These are phyloP conservation scores for Centropyge bicolor DNA, from an alignment of 2,797 vertebrate species.

Conservation along the genomic window DNA sequence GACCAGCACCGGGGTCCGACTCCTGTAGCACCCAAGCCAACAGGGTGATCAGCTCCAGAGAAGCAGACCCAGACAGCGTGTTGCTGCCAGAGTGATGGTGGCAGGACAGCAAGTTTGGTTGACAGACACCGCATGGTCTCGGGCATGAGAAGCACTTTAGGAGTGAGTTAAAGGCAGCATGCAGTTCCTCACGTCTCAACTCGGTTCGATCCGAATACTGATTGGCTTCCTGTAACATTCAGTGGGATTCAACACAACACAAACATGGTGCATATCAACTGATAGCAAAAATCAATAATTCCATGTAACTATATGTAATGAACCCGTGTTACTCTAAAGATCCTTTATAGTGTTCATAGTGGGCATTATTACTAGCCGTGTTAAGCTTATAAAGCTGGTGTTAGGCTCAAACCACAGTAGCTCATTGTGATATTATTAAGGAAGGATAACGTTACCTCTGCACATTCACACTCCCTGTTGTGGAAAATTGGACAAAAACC, in stretches of 20 bases:
- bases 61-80: conserved; percentile 58
- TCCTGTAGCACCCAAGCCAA: conserved; percentile 54
- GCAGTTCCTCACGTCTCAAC: conserved; percentile 70
- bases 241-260: conserved; percentile 57
- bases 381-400: conserved; percentile 61
- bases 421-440: conserved; percentile 65
- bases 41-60: conserved; percentile 55
- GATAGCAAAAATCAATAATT: conserved; percentile 55
- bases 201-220: conserved; percentile 48
- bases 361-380: conserved; percentile 64
- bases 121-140: conserved; percentile 69
- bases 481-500: conserved; percentile 63
- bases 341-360: conserved; percentile 67
- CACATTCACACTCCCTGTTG: conserved; percentile 62
- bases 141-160: conserved; percentile 83
- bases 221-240: conserved; percentile 64
- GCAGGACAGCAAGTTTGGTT: conserved; percentile 53
- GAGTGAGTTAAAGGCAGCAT: conserved; percentile 77
- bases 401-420: conserved; percentile 64
- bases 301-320: conserved; percentile 55
- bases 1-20: conserved; percentile 46
- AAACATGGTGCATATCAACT: conserved; percentile 66
- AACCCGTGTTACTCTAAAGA: conserved; percentile 63
- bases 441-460: conserved; percentile 69
- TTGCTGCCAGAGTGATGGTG: conserved; percentile 51